Evolutionary conservation across 1,140 invertebrate species (phyloP), one percentile per base, ranked within the genome.

Genomic region (Hyphantria cunea): DNA sequence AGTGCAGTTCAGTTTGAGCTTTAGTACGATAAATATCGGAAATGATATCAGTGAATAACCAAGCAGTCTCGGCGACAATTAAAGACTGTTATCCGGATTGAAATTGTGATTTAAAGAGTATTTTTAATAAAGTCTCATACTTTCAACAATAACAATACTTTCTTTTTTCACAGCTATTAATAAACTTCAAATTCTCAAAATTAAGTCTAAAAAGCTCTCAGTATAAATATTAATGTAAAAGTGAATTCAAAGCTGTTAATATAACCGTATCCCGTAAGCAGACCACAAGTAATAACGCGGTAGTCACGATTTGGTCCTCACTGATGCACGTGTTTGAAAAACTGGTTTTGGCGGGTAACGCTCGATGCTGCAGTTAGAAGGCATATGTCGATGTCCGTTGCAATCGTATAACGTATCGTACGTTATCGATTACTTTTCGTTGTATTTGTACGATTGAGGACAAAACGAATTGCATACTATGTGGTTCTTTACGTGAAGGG

Each of bases 261-360:
- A 25, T 34, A 58, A 3, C n/a, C 37, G 37, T 52, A 37, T 31
- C 9, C 8, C 34, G 34, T 37, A 14, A 42, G 11, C 31, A 33
- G 10, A 14, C 14, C 49, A 52, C 32, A 52, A 63, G 50, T 56
- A 77, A 82, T 83, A 80, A 83, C 70, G 56, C 75, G 68, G 55
- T 52, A 78, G 76, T 77, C 79, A 84, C 79, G 78, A 82, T 68
- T 72, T n/a, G 44, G 13, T 52, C 49, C 13, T 47, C 51, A 12
- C 41, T 72, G 73, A 50, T 70, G 67, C 81, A 84, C 81, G 79
- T 82, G 79, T 74, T 60, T 25, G 6, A 34, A 17, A 58, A 77
- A 84, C 81, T 67, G 76, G 81, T 80, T 80, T 17, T 51, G 17
- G 42, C 50, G 37, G 42, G 67, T 55, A 56, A 47, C 44, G 58